Evolutionary conservation across 1,140 invertebrate species (phyloP), one percentile per base, ranked within the genome.

Genomic region (Copidosoma floridanum): DNA sequence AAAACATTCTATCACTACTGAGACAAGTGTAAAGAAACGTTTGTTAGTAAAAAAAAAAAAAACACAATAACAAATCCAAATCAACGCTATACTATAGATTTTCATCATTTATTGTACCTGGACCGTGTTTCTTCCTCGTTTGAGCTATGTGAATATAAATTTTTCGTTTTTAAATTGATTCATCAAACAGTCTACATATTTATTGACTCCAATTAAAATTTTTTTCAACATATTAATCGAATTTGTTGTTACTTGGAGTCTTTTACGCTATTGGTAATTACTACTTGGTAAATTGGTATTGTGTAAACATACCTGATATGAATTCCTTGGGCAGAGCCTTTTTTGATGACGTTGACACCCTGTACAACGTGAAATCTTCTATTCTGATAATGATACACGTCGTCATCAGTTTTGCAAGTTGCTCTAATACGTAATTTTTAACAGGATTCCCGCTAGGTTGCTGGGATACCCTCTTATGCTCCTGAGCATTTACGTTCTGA

Each of bases 381-480:
- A 98, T 87, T 68, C 94, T 85, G 23, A 98, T 80, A 23, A 98
- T 86, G 16, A 94, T 85, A 79, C 94, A 97, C 11, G 92, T 90
- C 5, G 93, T 95, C 89, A 97, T 94, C 32, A 98, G 75, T 75
- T 94, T 94, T 2, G 89, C 86, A 37, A 93, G 77, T 72, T 93
- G 90, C 57, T 87, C 84, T 4, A 90, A 75, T 20, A 92, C 85
- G 56, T 84, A 82, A 57, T 85, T 87, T 69, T 89, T 87, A 1
- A 90, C 85, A 1, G 85, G 83, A 71, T 82, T 76, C 2, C 76
- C 76, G 55, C 72, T 75, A 0, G 75, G 64, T 43, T 73, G 70
- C 48, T 75, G 74, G 11, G 63, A 23, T 7, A 68, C 55, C 24
- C 76, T 77, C 51, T 74, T 78, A 37, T 65, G 68, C 0, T 79